Evolutionary conservation across 2,113 vertebrate species (phyloP).

Genomic region (Eolophus roseicapilla): DNA sequence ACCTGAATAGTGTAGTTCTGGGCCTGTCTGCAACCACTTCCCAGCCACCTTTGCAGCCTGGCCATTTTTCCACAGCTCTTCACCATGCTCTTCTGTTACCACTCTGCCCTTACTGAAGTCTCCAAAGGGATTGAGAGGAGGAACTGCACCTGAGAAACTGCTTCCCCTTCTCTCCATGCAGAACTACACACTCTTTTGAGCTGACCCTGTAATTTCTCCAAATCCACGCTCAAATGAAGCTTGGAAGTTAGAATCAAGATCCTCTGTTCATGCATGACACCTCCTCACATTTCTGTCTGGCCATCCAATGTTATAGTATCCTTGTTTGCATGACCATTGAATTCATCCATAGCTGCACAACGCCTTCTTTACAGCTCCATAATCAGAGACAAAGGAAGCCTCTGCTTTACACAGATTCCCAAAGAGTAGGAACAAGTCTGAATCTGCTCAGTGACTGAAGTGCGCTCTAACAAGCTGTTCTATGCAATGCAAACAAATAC

Average conservation of each 20-base stretch:
- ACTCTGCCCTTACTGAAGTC: neutral
- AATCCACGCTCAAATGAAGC: neutral
- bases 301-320: neutral
- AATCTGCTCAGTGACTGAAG: neutral
- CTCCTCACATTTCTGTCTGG: neutral
- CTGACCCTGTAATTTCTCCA: neutral
- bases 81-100: neutral
- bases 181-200: neutral
- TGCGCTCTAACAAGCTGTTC: neutral
- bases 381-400: slow-evolving; percentile 9
- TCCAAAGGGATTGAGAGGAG: neutral
- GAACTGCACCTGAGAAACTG: neutral
- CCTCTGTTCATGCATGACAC: neutral
- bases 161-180: neutral
- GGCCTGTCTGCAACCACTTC: neutral
- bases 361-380: neutral
- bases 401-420: neutral
- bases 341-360: neutral
- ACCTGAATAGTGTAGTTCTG: neutral
- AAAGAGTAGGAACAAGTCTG: slow-evolving; percentile 11
- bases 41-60: neutral
- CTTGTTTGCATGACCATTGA: neutral
- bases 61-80: neutral
- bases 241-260: neutral
- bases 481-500: slow-evolving; percentile 39